Evolutionary conservation across 2,888 invertebrate genomes (phyloP).

Genomic region (Apotomis turbidana): DNA sequence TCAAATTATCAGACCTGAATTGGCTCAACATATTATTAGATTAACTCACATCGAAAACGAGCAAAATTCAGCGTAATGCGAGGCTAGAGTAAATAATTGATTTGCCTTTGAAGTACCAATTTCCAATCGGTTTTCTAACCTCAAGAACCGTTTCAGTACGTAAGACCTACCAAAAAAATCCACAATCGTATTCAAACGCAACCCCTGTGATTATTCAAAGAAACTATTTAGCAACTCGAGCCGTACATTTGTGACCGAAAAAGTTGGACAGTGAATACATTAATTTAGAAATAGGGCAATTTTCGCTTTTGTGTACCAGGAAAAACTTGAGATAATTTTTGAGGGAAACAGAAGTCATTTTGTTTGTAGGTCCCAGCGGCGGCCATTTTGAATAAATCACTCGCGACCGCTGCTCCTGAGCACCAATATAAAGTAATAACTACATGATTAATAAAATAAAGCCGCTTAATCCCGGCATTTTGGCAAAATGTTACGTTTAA

Average conservation of each 20-base stretch:
- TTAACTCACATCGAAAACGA: conserved; percentile 17
- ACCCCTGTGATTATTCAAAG: conserved; percentile 12
- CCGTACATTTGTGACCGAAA: conserved; percentile 15
- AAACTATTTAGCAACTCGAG: conserved; percentile 25
- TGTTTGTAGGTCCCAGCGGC: conserved; percentile 53
- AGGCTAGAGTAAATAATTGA: conserved; percentile 21
- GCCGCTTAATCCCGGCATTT: conserved; percentile 43
- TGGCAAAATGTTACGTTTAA: conserved; percentile 27
- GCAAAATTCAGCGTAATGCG: conserved; percentile 2
- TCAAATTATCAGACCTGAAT: conserved; percentile 24
- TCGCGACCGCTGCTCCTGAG: conserved; percentile 65
- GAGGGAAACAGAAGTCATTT: conserved; percentile 57
- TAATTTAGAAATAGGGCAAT: conserved; percentile 29
- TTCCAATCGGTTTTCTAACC: conserved; percentile 14
- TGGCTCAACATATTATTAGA: conserved; percentile 20
- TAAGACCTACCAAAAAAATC: not conserved
- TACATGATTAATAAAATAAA: conserved; percentile 67
- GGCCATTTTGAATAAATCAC: conserved; percentile 59
- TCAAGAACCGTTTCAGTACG: not conserved
- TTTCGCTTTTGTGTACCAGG: conserved; percentile 26
- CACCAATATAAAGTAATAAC: conserved; percentile 71
- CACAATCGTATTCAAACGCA: conserved; percentile 13
- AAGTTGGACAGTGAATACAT: conserved; percentile 33
- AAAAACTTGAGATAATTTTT: conserved; percentile 44
- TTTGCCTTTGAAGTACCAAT: conserved; percentile 30